Base-by-base conservation (phyloP, 2,797 vertebrate species). In the Crypturellus tataupa region DNA sequence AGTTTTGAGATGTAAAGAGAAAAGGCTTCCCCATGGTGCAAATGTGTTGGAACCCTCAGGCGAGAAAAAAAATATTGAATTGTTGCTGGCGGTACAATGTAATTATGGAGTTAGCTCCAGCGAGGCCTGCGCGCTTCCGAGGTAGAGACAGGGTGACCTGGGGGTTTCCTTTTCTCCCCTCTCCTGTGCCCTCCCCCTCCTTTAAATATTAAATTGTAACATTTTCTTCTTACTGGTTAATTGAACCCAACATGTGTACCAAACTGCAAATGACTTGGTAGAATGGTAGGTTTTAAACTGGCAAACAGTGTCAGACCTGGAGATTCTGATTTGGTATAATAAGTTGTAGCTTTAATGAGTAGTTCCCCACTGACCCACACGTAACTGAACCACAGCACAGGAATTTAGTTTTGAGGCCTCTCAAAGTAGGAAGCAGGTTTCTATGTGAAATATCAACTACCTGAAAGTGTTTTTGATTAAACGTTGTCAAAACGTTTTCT, bases 1-100 rank as follows among this genome's bases (percentile, higher is more conserved):
- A 98, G 97, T 98, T 98, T 97, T 96, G 98, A 98, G 97, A 98
- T 97, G 97, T 97, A 97, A 97, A 97, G 97, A 98, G 97, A 97
- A 98, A 98, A 98, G 96, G 97, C 97, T 98, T 98, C 98, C 98
- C 98, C 95, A 98, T 96, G 97, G 98, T 98, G 98, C 97, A 98
- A 98, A 98, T 98, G 98, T 98, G 98, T 98, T 98, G 97, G 97
- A 98, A 97, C 97, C 97, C 97, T 98, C 97, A 90, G 97, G 98
- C 97, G 35, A 97, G 93, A 97, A 97, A 98, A 97, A 98, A 98
- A 97, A 98, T 95, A 98, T 97, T 97, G 98, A 98, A 98, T 98
- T 98, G 97, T 98, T 98, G 97, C 97, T 97, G 97, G 97, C 96
- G 97, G 97, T 97, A 98, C 97, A 98, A 96, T 98, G 97, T 98